These are phyloP conservation scores for Hydrotaea cyrtoneurina DNA, from an alignment of 2,888 invertebrate genomes.

Conservation along the genomic window DNA sequence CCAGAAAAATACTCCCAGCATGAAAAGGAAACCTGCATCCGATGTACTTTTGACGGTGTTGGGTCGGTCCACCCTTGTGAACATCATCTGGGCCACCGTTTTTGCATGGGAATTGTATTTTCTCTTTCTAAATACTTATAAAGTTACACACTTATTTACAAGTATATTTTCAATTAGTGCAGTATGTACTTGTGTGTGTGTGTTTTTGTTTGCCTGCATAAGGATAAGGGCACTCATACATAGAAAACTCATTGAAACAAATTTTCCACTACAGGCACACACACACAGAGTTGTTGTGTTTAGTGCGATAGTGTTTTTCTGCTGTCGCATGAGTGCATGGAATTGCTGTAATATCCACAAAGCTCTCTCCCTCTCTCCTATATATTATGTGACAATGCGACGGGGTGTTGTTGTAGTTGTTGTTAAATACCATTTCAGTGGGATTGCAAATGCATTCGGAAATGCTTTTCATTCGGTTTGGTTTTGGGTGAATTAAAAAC, in stretches of 20 bases:
- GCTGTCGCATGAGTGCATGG: constrained; percentile 2
- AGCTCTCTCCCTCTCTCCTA: background rate
- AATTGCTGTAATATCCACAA: background rate
- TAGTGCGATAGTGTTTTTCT: constrained; percentile 14
- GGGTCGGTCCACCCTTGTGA: no score
- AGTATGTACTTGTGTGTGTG: background rate
- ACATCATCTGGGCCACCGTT: no score
- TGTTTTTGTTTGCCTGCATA: background rate
- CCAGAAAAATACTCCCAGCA: no score
- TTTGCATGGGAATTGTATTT: constrained; percentile 6
- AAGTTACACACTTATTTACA: background rate
- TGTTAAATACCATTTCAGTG: constrained; percentile 1
- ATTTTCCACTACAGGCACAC: background rate
- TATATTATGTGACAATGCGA: no score
- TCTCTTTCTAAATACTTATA: background rate
- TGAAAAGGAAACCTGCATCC: no score
- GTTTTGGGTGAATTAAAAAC: constrained; percentile 19
- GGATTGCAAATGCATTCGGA: background rate
- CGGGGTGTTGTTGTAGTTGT: background rate
- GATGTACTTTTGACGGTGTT: no score
- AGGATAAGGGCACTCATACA: background rate
- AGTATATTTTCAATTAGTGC: background rate
- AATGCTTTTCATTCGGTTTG: constrained; percentile 27
- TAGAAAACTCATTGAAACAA: background rate
- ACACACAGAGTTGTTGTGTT: background rate